Base-by-base conservation (phyloP, 2,888 invertebrate species). In the Cryptocephalus primarius region DNA sequence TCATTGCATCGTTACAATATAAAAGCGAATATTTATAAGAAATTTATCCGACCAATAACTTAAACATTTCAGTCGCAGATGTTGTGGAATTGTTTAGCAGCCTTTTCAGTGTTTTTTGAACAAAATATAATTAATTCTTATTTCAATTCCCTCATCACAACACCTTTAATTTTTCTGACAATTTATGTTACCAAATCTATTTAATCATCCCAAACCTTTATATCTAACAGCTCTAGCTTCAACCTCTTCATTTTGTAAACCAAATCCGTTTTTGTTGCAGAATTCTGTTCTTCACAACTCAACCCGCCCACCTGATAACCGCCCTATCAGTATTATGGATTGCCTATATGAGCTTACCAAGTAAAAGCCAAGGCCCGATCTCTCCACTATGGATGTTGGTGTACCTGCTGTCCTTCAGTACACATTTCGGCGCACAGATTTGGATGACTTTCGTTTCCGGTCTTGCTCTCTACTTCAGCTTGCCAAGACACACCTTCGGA, bases 371-470 rank as follows among this genome's bases (percentile, higher is more conserved):
- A 12, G 60, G 60, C 22, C 58, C 65, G 47, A 62, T 65, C 32
- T 74, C 74, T 2, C 65, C 66, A 22, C 47, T 70, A 42, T 76
- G 78, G 72, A 73, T 77, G 42, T 76, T 89, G 47, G 69, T 86
- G 22, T 90, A 91, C 68, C 73, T 92, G 33, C 79, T 79, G 0
- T 80, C 86, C 8, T 86, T 91, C 57, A 83, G 86, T 52, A 79
- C 82, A 47, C 89, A 91, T 67, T 82, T 89, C 57, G 92, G 92
- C 33, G 78, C 88, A 13, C 91, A 92, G 72, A 79, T 91, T 55
- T 92, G 92, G 92, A 92, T 92, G 88, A 90, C 91, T 9, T 86
- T 92, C 63, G 78, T 92, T 33, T 91, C 91, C 62, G 92, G 92
- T 54, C 72, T 92, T 44, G 83, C 90, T 46, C 74, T 92, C 45